Evolutionary conservation across 2,888 invertebrate genomes (phyloP), one percentile per base, ranked within the genome.

Genomic region (Panzeria rudis): DNA sequence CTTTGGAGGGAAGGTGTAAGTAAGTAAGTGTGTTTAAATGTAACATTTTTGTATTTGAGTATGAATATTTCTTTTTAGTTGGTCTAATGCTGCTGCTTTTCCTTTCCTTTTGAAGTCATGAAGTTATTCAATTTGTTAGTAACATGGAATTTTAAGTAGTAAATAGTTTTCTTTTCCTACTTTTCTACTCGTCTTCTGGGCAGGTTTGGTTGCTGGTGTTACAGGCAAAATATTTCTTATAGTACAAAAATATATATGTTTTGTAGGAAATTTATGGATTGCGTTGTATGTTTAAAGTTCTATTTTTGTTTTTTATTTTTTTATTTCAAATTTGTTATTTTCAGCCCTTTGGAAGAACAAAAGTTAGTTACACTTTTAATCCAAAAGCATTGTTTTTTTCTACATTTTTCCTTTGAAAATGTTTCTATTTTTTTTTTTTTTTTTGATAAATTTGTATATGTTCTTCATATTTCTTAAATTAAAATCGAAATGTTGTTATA

Each of bases 61-160:
- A 59, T 23, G 35, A 73, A 50, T 61, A 23, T 64, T 71, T 78
- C 69, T 78, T 68, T 77, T 54, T 44, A 32, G 44, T 81, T 52
- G 5, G 44, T 25, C 44, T 71, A 68, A n/a, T 35, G 29, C 29
- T 29, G 47, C 25, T 61, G 61, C 6, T 61, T 64, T 75, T 54
- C 25, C 11, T 71, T 84, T 82, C 69, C 69, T 80, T 87, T 87
- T 86, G 77, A 81, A 82, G 85, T 82, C 85, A 83, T 86, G 78
- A 85, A 86, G 86, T 86, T 86, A 86, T 87, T 84, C 84, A 87
- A 86, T 87, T 87, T 87, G 84, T 86, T 83, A 83, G 86, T 79
- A 86, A 83, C 83, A 86, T 86, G 86, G 84, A 86, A 87, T 87
- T 87, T 86, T 86, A 87, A 87, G 87, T 86, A 86, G 86, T 52